Evolutionary conservation across 2,113 vertebrate genomes (phyloP).

Genomic region (Synodontis membranacea): DNA sequence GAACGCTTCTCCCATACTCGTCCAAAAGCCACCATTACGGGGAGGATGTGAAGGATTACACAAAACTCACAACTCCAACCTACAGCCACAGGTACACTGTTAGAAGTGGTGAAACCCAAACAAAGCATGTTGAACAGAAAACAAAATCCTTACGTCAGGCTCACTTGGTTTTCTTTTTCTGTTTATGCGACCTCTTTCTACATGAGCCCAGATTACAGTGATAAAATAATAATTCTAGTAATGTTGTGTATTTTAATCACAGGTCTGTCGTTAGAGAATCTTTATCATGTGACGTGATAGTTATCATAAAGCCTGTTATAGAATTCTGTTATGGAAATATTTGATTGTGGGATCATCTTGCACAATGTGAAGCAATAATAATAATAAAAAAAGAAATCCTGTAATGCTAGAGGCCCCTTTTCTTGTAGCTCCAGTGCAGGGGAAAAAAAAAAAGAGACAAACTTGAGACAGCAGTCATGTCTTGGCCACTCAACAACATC

Average conservation of each 20-base stretch:
- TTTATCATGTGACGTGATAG: neutral
- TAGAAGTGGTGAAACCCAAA: neutral
- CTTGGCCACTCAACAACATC: neutral
- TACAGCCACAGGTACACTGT: neutral
- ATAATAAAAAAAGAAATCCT: neutral
- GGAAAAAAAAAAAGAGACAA: neutral
- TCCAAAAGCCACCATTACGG: neutral
- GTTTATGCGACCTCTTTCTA: no score
- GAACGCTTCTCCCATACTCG: neutral
- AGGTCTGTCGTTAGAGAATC: neutral
- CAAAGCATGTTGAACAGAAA: neutral
- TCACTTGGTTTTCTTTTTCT: neutral
- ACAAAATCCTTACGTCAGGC: no score
- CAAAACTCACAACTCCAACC: neutral
- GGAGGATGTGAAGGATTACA: neutral
- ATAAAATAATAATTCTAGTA: no score
- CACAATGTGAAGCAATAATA: neutral
- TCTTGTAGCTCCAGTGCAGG: neutral
- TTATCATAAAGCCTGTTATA: no score
- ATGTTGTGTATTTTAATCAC: neutral
- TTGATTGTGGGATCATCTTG: no score
- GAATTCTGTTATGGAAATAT: neutral
- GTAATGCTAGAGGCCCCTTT: neutral
- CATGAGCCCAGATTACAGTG: neutral
- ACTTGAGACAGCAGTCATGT: neutral